phyloP scores from a whole-genome alignment of 2,113 vertebrate genomes.

The Progne subis region DNA sequence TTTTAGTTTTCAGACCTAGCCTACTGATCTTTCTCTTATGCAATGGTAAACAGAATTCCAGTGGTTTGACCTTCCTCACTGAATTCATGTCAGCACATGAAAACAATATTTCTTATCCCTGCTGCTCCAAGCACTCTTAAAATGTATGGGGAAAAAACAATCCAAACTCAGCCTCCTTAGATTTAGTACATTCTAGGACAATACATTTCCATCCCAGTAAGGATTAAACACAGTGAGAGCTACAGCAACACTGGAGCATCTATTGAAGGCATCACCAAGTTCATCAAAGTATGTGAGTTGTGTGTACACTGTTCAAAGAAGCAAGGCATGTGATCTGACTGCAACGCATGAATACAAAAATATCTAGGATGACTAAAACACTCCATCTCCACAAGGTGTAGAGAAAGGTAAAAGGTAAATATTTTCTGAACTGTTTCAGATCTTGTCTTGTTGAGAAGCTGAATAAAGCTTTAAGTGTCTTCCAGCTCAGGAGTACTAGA shows the following conservation, averaged over 20 bases:
- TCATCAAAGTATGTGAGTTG: not conserved
- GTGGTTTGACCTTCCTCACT: constrained; percentile 47
- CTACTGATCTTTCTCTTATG: not conserved
- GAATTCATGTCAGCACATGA: constrained; percentile 30
- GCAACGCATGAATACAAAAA: not conserved
- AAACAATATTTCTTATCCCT: constrained; percentile 36
- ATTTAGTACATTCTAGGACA: not conserved
- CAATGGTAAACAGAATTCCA: constrained; percentile 37
- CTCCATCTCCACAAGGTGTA: not conserved
- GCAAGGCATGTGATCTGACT: not conserved
- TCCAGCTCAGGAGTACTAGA: not conserved
- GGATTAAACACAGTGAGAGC: not conserved
- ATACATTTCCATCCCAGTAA: not conserved
- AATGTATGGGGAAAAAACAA: not conserved
- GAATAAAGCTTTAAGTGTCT: not conserved
- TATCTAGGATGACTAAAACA: not conserved
- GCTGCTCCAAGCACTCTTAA: constrained; percentile 4
- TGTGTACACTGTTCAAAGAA: not conserved
- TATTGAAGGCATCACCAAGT: not conserved
- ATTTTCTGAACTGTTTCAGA: not conserved
- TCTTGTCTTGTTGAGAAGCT: not conserved
- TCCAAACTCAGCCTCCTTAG: not conserved
- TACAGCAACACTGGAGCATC: not conserved
- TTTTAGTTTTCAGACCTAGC: not conserved
- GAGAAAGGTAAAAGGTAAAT: not conserved